Evolutionary conservation across 1,140 invertebrate species (phyloP), one percentile per base, ranked within the genome.

Genomic region (Orussus abietinus): DNA sequence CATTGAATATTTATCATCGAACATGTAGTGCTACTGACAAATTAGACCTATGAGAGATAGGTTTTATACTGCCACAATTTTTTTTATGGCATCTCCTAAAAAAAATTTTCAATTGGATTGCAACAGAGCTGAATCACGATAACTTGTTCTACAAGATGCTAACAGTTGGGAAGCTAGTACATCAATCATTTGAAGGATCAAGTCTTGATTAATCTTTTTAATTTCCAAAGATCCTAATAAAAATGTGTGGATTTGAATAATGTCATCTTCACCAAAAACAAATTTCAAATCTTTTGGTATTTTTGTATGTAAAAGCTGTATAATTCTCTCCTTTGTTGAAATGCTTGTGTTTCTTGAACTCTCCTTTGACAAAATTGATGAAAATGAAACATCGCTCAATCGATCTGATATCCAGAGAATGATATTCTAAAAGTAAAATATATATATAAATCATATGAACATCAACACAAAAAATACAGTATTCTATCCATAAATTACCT

Each of bases 121-220:
- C 35, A 35, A 40, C 29, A 11, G 6, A 37, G 20, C 30, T 39
- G 1, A 12, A 36, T 3, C 18, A 10, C 28, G 13, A 21, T 51
- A 35, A 30, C 38, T 32, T 7, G 22, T 31, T 42, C 46, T 59
- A 45, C 53, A 61, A 2, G 51, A 52, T 34, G 54, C 45, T 15
- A 65, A 47, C 14, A 65, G n/a, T 47, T 65, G 57, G 3, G 61
- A 65, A 31, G 50, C 46, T 26, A 60, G 4, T 26, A 60, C 52
- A 42, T 65, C 61, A 19, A 65, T 45, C 21, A 65, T 52, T 31
- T 61, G 61, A 36, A 65, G 40, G 17, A 40, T 51, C 18, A 65
- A 51, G 43, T 65, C 62, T 17, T 50, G 17, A 32, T 65, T 65
- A 1, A 65, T 50, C 37, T 53, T 64, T 33, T 50, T 49, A 22